These are phyloP conservation scores for Pipra filicauda DNA, from an alignment of 2,113 vertebrate genomes.

Conservation along the genomic window DNA sequence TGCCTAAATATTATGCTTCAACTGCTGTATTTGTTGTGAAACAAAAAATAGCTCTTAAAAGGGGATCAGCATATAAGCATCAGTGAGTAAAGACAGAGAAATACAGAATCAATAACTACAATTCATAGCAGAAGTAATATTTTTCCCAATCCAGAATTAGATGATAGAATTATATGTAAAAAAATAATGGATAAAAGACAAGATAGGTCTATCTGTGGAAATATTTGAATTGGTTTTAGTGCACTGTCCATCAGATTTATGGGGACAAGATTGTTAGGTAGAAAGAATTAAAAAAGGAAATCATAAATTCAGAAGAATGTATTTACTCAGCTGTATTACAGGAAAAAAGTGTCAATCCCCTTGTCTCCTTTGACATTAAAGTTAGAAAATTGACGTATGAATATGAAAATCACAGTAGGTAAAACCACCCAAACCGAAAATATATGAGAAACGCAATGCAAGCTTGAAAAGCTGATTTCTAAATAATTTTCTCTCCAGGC, in stretches of 20 bases:
- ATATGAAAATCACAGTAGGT: neutral
- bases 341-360: neutral
- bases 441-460: accelerated
- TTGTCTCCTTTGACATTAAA: neutral
- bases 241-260: neutral
- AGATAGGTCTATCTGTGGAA: neutral
- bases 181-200: neutral
- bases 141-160: neutral
- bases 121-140: neutral
- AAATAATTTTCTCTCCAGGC: neutral
- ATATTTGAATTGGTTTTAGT: neutral
- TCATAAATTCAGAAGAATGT: neutral
- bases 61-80: neutral
- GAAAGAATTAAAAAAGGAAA: neutral
- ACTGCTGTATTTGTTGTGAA: neutral
- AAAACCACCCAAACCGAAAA: neutral
- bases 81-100: neutral
- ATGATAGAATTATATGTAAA: neutral
- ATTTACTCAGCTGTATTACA: neutral
- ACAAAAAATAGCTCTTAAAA: neutral
- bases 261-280: neutral
- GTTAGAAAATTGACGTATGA: neutral
- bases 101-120: neutral
- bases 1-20: neutral
- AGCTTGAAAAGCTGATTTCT: neutral